A percentile compares a stretch with the other conserved stretches of the same genome.
Evolutionary conservation across 2,888 invertebrate genomes (phyloP).

Genomic region (Eristalis tenax): DNA sequence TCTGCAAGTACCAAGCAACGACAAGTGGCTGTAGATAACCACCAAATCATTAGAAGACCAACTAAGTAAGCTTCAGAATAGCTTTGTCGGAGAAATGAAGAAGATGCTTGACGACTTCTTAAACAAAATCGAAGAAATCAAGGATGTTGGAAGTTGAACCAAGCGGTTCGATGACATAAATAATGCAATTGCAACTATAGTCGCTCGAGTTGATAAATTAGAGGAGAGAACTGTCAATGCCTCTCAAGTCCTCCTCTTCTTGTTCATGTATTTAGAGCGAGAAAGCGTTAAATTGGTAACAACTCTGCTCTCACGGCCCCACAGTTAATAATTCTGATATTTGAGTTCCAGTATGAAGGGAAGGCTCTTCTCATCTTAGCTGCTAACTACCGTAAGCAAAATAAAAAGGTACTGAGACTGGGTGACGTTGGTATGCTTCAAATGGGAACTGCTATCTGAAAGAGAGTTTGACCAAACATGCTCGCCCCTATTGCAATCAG

Average conservation of each 20-base stretch:
- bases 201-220: neutral
- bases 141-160: too few species aligned
- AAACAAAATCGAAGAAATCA: too few species aligned
- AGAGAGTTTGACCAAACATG: neutral
- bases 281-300: too few species aligned
- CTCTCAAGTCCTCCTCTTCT: neutral
- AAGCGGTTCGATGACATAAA: too few species aligned
- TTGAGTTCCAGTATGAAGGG: slow-evolving; percentile 1
- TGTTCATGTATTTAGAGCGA: neutral
- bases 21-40: too few species aligned
- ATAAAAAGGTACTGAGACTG: slow-evolving; percentile 5
- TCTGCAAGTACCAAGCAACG: too few species aligned
- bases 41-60: neutral
- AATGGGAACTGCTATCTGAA: neutral
- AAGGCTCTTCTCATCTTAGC: neutral
- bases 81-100: too few species aligned
- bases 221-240: neutral
- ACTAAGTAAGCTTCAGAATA: too few species aligned
- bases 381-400: slow-evolving; percentile 3
- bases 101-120: too few species aligned
- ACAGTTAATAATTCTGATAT: slow-evolving; percentile 3
- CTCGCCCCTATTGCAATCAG: neutral
- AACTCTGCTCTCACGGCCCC: too few species aligned
- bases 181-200: too few species aligned
- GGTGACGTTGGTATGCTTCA: neutral